A percentile compares a stretch with the other conserved stretches of the same genome.
These are phyloP conservation scores for Proteles cristata DNA, from an alignment of 2,113 vertebrate species.

Conservation along the genomic window DNA sequence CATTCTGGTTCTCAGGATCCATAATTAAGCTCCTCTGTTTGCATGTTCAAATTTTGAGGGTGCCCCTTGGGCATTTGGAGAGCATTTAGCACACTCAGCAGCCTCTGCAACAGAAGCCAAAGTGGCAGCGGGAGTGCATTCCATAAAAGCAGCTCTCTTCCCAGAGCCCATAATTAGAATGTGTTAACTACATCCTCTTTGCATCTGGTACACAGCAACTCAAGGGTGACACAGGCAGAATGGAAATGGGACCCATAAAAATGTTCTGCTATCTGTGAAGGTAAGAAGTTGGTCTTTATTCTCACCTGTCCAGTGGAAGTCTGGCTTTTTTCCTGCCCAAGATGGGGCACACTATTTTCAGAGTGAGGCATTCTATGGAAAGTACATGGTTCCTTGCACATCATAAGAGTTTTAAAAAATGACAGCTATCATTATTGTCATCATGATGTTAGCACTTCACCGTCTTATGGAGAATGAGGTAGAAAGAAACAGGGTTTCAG, in stretches of 20 bases:
- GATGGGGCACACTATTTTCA: not conserved
- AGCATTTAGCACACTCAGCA: slow-evolving; percentile 78
- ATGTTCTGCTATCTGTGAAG: slow-evolving; percentile 67
- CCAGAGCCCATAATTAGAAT: slow-evolving; percentile 80
- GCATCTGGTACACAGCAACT: slow-evolving; percentile 79
- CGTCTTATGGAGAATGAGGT: not conserved
- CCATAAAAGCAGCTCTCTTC: slow-evolving; percentile 79
- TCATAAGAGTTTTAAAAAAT: not conserved
- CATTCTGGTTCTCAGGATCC: slow-evolving; percentile 64
- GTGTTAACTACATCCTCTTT: slow-evolving; percentile 83
- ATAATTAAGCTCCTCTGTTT: slow-evolving; percentile 75
- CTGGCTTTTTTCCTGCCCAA: not conserved
- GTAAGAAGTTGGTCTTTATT: slow-evolving; percentile 68
- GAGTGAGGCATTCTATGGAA: slow-evolving; percentile 2
- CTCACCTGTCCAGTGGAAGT: slow-evolving; percentile 46
- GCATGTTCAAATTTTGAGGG: slow-evolving; percentile 69
- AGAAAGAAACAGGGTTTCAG: slow-evolving; percentile 29
- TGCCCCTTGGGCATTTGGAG: slow-evolving; percentile 80
- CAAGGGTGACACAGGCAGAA: slow-evolving; percentile 75
- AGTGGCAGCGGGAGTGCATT: slow-evolving; percentile 78
- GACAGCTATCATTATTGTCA: not conserved
- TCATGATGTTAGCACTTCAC: not conserved
- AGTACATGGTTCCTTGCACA: not conserved
- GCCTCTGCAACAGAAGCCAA: slow-evolving; percentile 74
- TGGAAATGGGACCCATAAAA: slow-evolving; percentile 78